Percentiles rank a stretch among this genome's conserved stretches.
These are phyloP conservation scores for Stramonita haemastoma DNA, from an alignment of 2,888 invertebrate species.

Conservation along the genomic window DNA sequence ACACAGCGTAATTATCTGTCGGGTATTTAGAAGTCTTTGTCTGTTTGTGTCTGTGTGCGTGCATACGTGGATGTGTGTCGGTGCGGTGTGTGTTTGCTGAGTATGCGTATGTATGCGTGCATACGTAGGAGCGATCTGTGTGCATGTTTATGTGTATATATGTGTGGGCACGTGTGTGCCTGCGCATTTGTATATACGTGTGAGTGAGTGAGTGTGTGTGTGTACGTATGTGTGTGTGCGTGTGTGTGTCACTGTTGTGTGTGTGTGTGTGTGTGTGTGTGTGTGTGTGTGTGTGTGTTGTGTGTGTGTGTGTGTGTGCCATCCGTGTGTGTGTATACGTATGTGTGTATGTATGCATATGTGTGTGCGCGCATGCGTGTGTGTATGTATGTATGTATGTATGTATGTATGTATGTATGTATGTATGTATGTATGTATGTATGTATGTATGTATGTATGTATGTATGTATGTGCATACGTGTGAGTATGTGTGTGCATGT, in stretches of 20 bases:
- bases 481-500: constrained; percentile 13
- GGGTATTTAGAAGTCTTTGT: too few species aligned
- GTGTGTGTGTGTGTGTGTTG: not conserved
- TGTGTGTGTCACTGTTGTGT: not conserved
- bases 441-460: not conserved
- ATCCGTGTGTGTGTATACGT: too few species aligned
- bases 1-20: too few species aligned
- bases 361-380: not conserved
- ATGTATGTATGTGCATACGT: not conserved
- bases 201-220: not conserved
- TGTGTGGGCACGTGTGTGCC: not conserved
- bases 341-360: not conserved
- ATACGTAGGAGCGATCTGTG: too few species aligned
- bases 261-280: not conserved
- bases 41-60: too few species aligned
- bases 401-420: not conserved
- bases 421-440: not conserved
- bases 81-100: too few species aligned
- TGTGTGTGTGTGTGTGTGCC: not conserved
- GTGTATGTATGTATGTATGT: not conserved
- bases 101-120: too few species aligned
- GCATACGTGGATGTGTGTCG: too few species aligned
- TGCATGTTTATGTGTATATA: not conserved
- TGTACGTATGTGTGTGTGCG: constrained; percentile 4
- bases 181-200: too few species aligned